Evolutionary conservation across 2,113 vertebrate genomes (phyloP).

Genomic region (Ictalurus furcatus): DNA sequence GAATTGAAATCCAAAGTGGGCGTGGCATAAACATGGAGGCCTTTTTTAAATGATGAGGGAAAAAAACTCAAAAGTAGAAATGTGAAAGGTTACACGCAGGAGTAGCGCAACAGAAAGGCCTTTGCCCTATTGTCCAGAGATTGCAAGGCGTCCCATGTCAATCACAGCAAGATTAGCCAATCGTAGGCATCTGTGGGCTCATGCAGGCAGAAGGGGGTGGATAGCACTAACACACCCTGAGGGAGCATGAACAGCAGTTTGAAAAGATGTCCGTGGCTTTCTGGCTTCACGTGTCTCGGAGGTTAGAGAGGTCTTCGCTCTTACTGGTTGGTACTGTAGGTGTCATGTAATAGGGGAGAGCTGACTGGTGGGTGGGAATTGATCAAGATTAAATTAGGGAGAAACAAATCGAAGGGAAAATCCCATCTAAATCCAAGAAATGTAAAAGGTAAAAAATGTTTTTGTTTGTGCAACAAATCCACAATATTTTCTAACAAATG

Average conservation of each 20-base stretch:
- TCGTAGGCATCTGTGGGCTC: background rate
- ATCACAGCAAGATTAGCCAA: background rate
- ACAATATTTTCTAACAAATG: background rate
- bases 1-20: background rate
- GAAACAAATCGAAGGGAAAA: background rate
- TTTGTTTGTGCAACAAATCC: background rate
- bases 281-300: background rate
- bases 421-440: background rate
- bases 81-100: background rate
- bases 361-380: background rate
- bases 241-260: background rate
- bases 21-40: background rate
- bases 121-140: background rate
- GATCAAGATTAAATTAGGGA: background rate
- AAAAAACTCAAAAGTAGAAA: background rate
- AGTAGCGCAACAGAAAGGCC: background rate
- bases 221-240: background rate
- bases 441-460: background rate
- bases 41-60: background rate
- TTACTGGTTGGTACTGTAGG: background rate
- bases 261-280: background rate
- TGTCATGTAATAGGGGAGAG: background rate
- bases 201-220: background rate
- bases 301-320: background rate
- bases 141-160: background rate